Evolutionary conservation across 2,888 invertebrate genomes (phyloP).

Genomic region (Cabera pusaria): DNA sequence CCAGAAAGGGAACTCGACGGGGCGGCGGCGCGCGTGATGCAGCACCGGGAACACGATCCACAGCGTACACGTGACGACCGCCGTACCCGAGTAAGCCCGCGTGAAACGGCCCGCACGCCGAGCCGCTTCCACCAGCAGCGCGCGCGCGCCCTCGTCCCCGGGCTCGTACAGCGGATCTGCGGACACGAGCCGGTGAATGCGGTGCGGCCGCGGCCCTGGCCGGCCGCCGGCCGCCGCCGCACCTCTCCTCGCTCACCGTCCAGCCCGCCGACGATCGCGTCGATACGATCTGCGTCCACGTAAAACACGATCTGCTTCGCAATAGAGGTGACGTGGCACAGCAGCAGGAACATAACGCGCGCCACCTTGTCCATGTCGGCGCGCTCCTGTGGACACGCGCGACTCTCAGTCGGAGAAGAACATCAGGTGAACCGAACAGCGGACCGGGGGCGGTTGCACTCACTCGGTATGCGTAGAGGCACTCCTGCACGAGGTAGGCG

Average conservation of each 20-base stretch:
- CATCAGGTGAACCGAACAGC: too few species aligned
- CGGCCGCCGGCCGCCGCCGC: neutral
- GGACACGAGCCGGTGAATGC: neutral
- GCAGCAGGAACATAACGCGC: conserved; percentile 69
- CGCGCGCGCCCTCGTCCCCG: conserved; percentile 6
- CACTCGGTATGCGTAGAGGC: conserved; percentile 48
- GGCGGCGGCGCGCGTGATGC: conserved; percentile 37
- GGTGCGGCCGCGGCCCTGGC: neutral
- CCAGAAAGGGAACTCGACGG: conserved; percentile 53
- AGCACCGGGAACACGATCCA: conserved; percentile 57
- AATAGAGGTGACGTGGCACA: conserved; percentile 70
- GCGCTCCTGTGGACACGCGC: too few species aligned
- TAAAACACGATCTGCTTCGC: conserved; percentile 65
- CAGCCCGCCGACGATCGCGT: conserved; percentile 34
- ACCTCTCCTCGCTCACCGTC: conserved; percentile 13
- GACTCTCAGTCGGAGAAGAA: too few species aligned
- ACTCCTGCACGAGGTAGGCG: conserved; percentile 46
- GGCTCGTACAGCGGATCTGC: conserved; percentile 38
- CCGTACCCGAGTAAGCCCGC: conserved; percentile 46
- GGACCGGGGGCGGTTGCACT: too few species aligned
- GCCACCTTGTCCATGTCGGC: conserved; percentile 62
- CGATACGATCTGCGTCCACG: conserved; percentile 34
- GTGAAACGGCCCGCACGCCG: conserved; percentile 38
- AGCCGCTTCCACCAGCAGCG: conserved; percentile 29
- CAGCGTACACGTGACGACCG: conserved; percentile 61